phyloP scores from a whole-genome alignment of 2,888 invertebrate species.

The Drosophila macrospina region DNA sequence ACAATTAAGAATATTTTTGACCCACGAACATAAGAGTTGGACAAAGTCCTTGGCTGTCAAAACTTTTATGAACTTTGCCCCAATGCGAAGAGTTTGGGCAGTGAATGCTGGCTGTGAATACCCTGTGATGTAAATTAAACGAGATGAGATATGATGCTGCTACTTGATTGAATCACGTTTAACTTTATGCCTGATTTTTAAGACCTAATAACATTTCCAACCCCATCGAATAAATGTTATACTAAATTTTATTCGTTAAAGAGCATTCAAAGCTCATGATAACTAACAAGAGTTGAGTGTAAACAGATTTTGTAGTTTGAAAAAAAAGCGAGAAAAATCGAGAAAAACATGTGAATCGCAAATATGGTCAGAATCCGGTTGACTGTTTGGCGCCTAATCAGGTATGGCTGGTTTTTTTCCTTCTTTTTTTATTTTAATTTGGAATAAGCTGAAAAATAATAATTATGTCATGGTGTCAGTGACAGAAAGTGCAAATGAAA shows the following conservation, averaged over 20 bases:
- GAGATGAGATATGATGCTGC: background rate
- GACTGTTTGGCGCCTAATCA: conserved; percentile 54
- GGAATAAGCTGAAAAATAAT: conserved; percentile 32
- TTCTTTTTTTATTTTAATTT: conserved; percentile 14
- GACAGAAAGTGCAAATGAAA: conserved; percentile 78
- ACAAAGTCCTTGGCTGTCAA: conserved; percentile 64
- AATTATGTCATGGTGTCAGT: conserved; percentile 83
- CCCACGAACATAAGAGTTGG: conserved; percentile 27
- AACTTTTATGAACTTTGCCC: conserved; percentile 45
- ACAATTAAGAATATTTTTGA: conserved; percentile 57
- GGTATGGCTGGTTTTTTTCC: conserved; percentile 60
- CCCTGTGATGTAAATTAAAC: background rate
- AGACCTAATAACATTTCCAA: too few relatives aligned
- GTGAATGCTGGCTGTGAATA: background rate
- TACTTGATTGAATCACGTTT: background rate
- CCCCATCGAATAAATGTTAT: too few relatives aligned
- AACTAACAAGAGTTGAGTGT: background rate
- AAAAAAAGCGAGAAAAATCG: conserved; percentile 34
- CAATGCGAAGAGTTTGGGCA: conserved; percentile 27
- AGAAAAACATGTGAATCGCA: conserved; percentile 43
- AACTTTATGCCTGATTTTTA: too few relatives aligned
- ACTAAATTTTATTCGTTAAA: background rate
- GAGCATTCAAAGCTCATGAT: conserved; percentile 2
- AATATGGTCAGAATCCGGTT: conserved; percentile 68
- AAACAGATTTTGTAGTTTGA: conserved; percentile 4